Evolutionary conservation across 2,113 vertebrate genomes (phyloP), one percentile per base, ranked within the genome.

Genomic region (Oenanthe oenanthe): DNA sequence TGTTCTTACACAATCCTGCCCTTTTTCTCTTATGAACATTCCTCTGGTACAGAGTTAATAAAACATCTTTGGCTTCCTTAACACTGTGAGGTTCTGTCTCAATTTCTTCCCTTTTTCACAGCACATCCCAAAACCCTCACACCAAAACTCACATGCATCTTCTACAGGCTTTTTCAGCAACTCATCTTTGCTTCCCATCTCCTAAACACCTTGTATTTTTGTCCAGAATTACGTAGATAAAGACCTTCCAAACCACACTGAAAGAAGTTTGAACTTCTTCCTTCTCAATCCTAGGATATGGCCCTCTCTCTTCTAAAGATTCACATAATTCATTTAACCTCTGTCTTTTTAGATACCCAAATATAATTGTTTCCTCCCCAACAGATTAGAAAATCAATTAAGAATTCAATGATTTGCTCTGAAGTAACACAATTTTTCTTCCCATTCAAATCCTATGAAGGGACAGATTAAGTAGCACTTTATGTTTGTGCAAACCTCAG

Each of bases 401-500:
- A 80, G 25, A 93, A 93, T 56, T 48, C 70, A 80, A 25, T 73
- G 75, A 77, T 45, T 78, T 75, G 57, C 24, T 73, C 31, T 53
- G 40, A 91, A 73, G 45, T 43, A 61, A 70, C 20, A 32, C 3
- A 61, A 13, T 89, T 22, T 12, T 28, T 80, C 53, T 71, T 80
- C n/a, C 50, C 47, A 71, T 34, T 66, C 50, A 75, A 88, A 85
- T 25, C 7, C 31, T 79, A 43, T 45, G 50, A 51, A 75, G n/a
- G 21, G 29, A 56, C 26, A 77, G 40, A 67, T 29, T n/a, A 80
- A 72, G 17, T 2, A 82, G 28, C 22, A 53, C 15, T 63, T 79
- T 9, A 61, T 38, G 10, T 42, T 62, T 40, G 76, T 81, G 75
- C 94, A 86, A 50, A 99, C 99, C 98, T 99, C 99, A 70, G 98